Evolutionary conservation across 2,113 vertebrate genomes (phyloP), one percentile per base, ranked within the genome.

Genomic region (Semnornis frantzii): DNA sequence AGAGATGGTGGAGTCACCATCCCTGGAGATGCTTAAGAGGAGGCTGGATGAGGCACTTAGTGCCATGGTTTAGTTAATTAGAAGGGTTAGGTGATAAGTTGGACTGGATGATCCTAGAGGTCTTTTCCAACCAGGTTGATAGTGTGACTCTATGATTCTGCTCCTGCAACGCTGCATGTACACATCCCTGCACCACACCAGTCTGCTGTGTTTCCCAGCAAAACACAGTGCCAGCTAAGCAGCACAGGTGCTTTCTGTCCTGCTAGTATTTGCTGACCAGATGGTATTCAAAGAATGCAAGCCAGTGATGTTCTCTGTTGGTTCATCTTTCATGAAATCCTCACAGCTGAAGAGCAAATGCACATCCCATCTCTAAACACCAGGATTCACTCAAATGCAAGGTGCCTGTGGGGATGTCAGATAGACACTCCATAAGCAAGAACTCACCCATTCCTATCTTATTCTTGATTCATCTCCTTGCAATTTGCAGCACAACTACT

Each of bases 251-350:
- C 44, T 31, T 93, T 52, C 58, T 84, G 52, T 66, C 65, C 65
- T 94, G 28, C 50, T 82, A 55, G 44, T 44, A 52, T 82, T 77
- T 91, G 59, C 72, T 84, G 91, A 81, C 57, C 94, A 96, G 93
- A 83, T 93, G 89, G 87, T 30, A 82, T 34, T 71, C 72, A 93
- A 80, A 89, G 79, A 89, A 93, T 20, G 69, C 63, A 86, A 87
- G 54, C 63, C 59, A 90, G 72, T 57, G 59, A 60, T 63, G 63
- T 57, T 89, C 70, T 57, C 86, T 87, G 52, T 44, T 91, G 34
- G n/a, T 46, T 62, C 89, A 88, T 86, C 82, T 93, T 87, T 82
- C 39, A 55, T 42, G 39, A 71, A 91, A 93, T 91, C 76, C 62
- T 91, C 75, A 66, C 33, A 71, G 59, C 42, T 76, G 79, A 58